These are phyloP conservation scores for Anguilla japonica DNA, from an alignment of 2,113 vertebrate species.

Conservation along the genomic window DNA sequence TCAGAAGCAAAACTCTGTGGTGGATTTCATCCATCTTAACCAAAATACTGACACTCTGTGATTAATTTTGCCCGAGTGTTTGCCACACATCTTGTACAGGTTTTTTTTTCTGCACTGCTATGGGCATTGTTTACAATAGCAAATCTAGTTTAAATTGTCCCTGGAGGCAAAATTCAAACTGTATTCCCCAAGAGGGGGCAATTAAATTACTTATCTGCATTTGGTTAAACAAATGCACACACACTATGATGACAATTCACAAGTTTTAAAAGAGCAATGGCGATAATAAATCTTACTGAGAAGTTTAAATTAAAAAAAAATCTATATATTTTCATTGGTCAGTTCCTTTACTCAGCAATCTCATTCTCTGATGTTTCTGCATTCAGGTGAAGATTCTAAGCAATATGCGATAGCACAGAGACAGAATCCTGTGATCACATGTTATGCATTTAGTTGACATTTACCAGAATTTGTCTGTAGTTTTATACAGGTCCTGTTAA, in stretches of 20 bases:
- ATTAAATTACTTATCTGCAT: not conserved
- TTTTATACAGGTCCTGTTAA: conserved; percentile 85
- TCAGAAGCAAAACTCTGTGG: not conserved
- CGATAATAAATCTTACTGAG: not conserved
- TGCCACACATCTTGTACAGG: conserved; percentile 7
- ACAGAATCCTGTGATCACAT: conserved; percentile 60
- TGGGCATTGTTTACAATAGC: conserved; percentile 6
- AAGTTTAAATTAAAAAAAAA: not conserved
- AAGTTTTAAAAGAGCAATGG: not conserved
- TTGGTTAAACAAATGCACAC: not conserved
- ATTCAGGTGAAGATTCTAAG: conserved; percentile 21
- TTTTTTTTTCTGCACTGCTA: not conserved
- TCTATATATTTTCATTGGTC: not conserved
- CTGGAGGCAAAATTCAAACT: conserved; percentile 5
- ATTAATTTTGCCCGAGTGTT: not conserved
- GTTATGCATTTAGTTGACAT: conserved; percentile 56
- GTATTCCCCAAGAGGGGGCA: not conserved
- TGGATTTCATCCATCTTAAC: not conserved
- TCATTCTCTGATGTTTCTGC: conserved; percentile 17
- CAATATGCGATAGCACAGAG: conserved; percentile 46
- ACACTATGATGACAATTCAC: not conserved
- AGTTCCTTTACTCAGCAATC: not conserved
- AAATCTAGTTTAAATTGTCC: not conserved
- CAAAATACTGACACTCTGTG: not conserved
- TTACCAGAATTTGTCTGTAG: conserved; percentile 80